Evolutionary conservation across 1,140 invertebrate species (phyloP).

Genomic region (Scylla paramamosain): DNA sequence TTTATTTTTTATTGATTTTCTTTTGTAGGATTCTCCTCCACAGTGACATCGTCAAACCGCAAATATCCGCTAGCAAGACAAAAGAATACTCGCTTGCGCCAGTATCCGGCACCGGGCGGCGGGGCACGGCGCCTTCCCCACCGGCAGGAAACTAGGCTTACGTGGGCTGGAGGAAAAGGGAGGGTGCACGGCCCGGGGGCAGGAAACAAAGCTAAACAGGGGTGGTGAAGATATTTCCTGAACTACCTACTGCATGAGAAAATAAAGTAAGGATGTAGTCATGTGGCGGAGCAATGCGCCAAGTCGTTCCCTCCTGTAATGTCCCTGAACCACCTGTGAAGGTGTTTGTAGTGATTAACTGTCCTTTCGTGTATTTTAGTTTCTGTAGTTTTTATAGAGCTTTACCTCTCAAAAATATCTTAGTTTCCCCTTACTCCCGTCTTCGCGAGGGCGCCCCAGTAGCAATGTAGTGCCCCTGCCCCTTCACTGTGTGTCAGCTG

Average conservation of each 20-base stretch:
- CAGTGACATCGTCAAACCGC: neutral
- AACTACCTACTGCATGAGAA: neutral
- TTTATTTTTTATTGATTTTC: neutral
- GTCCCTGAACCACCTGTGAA: too few relatives aligned
- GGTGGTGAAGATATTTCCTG: neutral
- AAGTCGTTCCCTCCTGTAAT: too few relatives aligned
- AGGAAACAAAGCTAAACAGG: neutral
- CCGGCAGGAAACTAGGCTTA: neutral
- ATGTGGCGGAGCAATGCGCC: too few relatives aligned
- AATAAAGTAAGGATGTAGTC: too few relatives aligned
- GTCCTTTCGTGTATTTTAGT: too few relatives aligned
- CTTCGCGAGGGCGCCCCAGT: neutral
- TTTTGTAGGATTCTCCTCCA: neutral
- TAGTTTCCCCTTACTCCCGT: too few relatives aligned
- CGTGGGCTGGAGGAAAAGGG: neutral
- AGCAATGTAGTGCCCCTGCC: neutral
- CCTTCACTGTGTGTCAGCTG: neutral
- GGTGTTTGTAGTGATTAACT: too few relatives aligned
- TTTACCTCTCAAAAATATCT: too few relatives aligned
- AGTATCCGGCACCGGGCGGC: neutral
- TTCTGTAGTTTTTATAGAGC: too few relatives aligned
- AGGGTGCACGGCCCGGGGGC: neutral
- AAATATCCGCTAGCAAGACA: neutral
- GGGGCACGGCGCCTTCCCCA: neutral
- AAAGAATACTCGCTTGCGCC: conserved; percentile 10